phyloP scores from a whole-genome alignment of 2,888 invertebrate genomes.

The Polydrusus tereticollis region DNA sequence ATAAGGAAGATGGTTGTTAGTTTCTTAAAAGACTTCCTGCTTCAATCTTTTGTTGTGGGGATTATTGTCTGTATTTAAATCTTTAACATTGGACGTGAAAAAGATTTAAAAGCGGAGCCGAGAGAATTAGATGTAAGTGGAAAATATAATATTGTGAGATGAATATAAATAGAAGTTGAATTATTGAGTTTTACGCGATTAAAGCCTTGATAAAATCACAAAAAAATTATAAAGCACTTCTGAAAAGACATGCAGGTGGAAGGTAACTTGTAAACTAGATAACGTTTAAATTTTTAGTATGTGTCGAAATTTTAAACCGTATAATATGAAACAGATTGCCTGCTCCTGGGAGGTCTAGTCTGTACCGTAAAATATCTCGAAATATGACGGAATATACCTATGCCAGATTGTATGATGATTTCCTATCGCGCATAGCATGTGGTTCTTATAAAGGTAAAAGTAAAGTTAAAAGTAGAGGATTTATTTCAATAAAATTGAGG shows the following conservation, averaged over 20 bases:
- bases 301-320: neutral
- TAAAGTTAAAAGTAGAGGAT: too few relatives aligned
- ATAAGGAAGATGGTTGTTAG: conserved; percentile 51
- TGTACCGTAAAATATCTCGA: neutral
- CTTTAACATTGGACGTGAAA: conserved; percentile 40
- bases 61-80: conserved; percentile 46
- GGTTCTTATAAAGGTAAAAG: neutral
- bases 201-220: too few relatives aligned
- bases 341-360: neutral
- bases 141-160: too few relatives aligned
- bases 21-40: conserved; percentile 50
- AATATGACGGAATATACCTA: conserved; percentile 2
- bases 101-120: conserved; percentile 15
- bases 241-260: neutral
- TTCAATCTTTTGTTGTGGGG: conserved; percentile 46
- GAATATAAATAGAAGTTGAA: too few relatives aligned
- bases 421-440: neutral
- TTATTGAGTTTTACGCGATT: too few relatives aligned
- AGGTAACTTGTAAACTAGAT: neutral
- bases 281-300: neutral
- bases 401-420: neutral
- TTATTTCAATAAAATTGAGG: neutral
- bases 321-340: conserved; percentile 9
- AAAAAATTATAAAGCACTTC: too few relatives aligned
- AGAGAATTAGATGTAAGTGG: conserved; percentile 23